phyloP scores from a whole-genome alignment of 2,888 invertebrate species.

The Idaea aversata region DNA sequence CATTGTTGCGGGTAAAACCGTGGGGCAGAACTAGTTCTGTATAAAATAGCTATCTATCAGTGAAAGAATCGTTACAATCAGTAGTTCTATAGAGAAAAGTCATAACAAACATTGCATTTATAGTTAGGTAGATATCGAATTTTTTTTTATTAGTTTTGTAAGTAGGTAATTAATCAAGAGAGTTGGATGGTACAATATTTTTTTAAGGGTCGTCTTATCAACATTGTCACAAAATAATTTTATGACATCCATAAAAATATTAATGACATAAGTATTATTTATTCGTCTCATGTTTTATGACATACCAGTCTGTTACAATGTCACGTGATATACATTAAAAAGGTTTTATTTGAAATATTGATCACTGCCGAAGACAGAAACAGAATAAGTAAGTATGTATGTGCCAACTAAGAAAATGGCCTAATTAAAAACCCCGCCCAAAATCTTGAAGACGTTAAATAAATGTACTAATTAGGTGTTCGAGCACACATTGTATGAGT shows the following conservation, averaged over 20 bases:
- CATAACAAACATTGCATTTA: neutral
- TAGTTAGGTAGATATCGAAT: neutral
- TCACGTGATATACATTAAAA: neutral
- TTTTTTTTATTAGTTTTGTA: neutral
- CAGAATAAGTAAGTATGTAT: neutral
- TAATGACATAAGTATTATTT: neutral
- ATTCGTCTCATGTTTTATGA: neutral
- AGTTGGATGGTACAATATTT: neutral
- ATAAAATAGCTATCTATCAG: neutral
- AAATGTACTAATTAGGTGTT: constrained; percentile 33
- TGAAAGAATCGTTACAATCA: no score
- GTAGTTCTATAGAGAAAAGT: no score
- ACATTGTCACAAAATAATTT: neutral
- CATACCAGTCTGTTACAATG: neutral
- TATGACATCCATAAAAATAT: neutral
- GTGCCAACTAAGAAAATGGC: neutral
- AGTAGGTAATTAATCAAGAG: neutral
- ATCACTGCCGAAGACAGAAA: neutral
- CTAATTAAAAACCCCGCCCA: constrained; percentile 4
- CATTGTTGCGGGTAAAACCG: neutral
- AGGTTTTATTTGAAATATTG: neutral
- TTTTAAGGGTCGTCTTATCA: neutral
- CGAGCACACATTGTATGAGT: constrained; percentile 38
- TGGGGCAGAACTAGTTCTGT: neutral
- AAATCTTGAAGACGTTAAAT: constrained; percentile 20